Percentiles rank a stretch among this genome's conserved stretches.
Conservation (phyloP, 2,797 vertebrate species). For the Nyctalus aviator region DNA sequence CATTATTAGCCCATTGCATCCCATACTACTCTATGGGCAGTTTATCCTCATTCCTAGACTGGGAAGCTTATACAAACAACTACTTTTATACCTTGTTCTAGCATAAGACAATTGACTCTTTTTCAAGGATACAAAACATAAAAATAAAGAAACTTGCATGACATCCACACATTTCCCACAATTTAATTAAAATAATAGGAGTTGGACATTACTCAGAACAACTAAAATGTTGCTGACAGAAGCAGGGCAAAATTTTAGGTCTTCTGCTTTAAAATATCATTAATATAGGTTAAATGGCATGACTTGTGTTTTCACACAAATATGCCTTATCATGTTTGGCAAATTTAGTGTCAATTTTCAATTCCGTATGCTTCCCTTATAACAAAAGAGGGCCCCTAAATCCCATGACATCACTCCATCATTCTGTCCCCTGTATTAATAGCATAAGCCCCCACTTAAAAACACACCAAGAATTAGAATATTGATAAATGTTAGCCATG, state of each 20-base stretch:
- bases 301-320: background rate
- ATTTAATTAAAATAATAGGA: background rate
- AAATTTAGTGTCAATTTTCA: background rate
- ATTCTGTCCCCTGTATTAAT: background rate
- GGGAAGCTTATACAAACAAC: constrained; percentile 22
- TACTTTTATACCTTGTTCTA: constrained; percentile 19
- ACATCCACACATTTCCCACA: background rate
- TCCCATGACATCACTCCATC: background rate
- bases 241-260: background rate
- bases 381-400: background rate
- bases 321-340: background rate
- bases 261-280: background rate
- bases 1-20: background rate
- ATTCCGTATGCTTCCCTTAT: background rate
- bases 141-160: background rate
- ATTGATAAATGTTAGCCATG: background rate
- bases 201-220: background rate
- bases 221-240: background rate
- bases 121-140: constrained; percentile 41
- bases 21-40: background rate
- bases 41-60: constrained; percentile 39
- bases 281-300: background rate
- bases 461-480: background rate
- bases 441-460: background rate
- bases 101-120: background rate